Conservation (phyloP, 2,113 vertebrate species). For the Epinephelus cyanopodus region DNA sequence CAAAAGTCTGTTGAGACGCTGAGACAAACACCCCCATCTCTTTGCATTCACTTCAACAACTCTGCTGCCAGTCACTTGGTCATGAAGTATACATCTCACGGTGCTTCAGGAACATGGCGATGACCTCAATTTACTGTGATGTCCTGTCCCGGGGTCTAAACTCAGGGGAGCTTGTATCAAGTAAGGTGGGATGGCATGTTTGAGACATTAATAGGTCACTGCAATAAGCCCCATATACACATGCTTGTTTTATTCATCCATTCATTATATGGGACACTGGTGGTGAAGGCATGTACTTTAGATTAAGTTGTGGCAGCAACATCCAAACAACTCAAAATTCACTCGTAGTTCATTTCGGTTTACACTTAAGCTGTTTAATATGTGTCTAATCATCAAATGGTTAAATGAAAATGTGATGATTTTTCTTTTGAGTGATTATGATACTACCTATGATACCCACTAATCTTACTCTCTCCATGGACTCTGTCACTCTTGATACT, state of each 20-base stretch:
- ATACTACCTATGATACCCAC: too few species aligned
- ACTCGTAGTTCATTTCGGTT: not conserved
- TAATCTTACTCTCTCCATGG: too few species aligned
- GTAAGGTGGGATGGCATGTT: too few species aligned
- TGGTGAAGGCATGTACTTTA: too few species aligned
- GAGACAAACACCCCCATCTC: not conserved
- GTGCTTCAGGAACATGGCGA: not conserved
- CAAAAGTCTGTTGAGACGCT: not conserved
- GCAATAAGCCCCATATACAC: not conserved
- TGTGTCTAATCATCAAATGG: not conserved
- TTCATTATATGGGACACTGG: not conserved
- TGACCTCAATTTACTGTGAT: not conserved
- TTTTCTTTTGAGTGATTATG: not conserved
- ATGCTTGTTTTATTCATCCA: too few species aligned
- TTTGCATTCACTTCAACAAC: not conserved
- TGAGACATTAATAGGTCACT: not conserved
- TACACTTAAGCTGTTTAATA: not conserved
- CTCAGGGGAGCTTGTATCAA: not conserved
- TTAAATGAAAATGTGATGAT: not conserved
- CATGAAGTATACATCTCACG: not conserved
- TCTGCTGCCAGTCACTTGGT: not conserved
- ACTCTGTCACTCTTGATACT: too few species aligned
- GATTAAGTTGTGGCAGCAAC: not conserved
- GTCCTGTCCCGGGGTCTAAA: not conserved
- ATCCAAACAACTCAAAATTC: not conserved